Evolutionary conservation across 2,888 invertebrate species (phyloP).

Genomic region (Rhamnusium bicolor): DNA sequence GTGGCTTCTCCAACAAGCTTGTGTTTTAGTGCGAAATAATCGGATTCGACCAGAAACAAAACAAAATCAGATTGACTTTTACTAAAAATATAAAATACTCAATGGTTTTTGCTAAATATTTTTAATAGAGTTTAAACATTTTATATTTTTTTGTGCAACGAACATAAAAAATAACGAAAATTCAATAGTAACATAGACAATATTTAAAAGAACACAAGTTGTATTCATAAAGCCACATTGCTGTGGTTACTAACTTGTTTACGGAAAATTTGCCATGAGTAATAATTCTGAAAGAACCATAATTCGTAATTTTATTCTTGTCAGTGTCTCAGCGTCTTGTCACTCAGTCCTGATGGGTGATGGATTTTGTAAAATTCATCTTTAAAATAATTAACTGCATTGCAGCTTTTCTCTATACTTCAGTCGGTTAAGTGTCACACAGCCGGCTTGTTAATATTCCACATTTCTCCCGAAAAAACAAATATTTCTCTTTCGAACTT

Average conservation of each 20-base stretch:
- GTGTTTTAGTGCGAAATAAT: too few species aligned
- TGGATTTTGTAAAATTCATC: slow-evolving; percentile 38
- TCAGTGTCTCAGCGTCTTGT: slow-evolving; percentile 35
- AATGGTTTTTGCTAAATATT: too few species aligned
- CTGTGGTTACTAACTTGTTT: slow-evolving; percentile 45
- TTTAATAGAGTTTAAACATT: too few species aligned
- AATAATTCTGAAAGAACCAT: slow-evolving; percentile 37
- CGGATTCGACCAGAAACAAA: too few species aligned
- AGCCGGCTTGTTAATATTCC: slow-evolving; percentile 30
- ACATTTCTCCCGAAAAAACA: slow-evolving; percentile 13
- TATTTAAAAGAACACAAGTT: background rate
- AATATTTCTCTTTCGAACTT: slow-evolving; percentile 23
- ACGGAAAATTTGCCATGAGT: slow-evolving; percentile 45
- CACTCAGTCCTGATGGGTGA: slow-evolving; percentile 28
- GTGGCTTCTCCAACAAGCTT: too few species aligned
- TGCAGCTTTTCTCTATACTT: background rate
- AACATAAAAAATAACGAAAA: background rate
- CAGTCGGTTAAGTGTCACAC: slow-evolving; percentile 6
- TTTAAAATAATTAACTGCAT: slow-evolving; percentile 37
- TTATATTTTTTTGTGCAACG: too few species aligned
- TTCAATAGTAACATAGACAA: background rate
- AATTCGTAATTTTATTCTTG: slow-evolving; percentile 51
- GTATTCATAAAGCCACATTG: background rate
- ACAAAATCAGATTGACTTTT: too few species aligned
- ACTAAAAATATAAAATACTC: too few species aligned